Evolutionary conservation across 2,888 invertebrate genomes (phyloP), one percentile per base, ranked within the genome.

Genomic region (Campopleginae sp.): DNA sequence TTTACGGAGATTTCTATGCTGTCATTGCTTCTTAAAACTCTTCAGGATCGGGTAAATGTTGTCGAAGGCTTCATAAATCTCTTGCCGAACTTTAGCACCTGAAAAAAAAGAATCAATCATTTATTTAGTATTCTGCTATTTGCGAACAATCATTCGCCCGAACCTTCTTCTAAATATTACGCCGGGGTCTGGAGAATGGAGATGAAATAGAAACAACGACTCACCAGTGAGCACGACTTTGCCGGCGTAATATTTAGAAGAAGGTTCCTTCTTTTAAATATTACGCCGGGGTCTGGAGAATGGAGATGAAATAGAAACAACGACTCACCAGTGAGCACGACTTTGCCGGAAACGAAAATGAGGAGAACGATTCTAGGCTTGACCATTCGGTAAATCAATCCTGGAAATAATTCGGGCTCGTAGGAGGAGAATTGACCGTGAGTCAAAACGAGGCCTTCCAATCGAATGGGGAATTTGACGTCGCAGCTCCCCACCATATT

Each of bases 331-430:
- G 99, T 99, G 86, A 99, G 96, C 1, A 99, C 99, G 86, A 99
- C 97, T 96, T 99, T 99, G 80, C 99, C 99, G 92, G 99, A 99
- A 2, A 99, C 99, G 94, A 99, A 99, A 93, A 99, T 99, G 10
- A 99, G 95, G 80, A 99, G 94, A 4, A 99, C 99, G 89, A 99
- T 97, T 87, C 98, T 96, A 0, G 99, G 99, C 91, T 99, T 98
- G 31, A 99, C 98, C 98, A 99, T 98, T 90, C 99, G 95, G 94
- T 99, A 99, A 83, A 99, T 98, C 38, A 99, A 95, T 14, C 99
- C 99, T n/a, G 99, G 99, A 94, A 99, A 99, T 80, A 99, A 94
- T 94, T 99, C 99, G 0, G 99, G 99, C 94, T 99, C 99, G 93
- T 99, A 99, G 0, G 93, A 93, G 23, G 93, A 93, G 93, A 97